Evolutionary conservation across 2,797 vertebrate genomes (phyloP), one percentile per base, ranked within the genome.

Genomic region (Nannoperca australis): DNA sequence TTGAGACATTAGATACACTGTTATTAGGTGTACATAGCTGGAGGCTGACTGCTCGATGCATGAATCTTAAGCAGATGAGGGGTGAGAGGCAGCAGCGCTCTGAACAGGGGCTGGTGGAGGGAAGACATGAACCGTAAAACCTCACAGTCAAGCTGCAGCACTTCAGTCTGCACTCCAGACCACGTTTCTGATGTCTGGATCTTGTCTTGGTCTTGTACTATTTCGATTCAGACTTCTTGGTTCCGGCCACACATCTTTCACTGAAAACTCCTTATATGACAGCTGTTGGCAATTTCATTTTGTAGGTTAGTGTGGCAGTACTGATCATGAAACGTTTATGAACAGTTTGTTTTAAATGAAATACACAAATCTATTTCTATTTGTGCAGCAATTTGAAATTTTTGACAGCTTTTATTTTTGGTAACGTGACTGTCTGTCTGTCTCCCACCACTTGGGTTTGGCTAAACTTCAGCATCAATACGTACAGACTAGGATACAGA

Each of bases 1-100:
- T 56, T 81, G 73, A 89, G 87, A 82, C 82, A 90, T 91, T 90
- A 85, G 85, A 79, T 82, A 70, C 80, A 82, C 82, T 88, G 79
- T 89, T 91, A 81, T 85, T 89, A 70, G 85, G 81, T 81, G 72
- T 70, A 36, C 78, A 72, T 61, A 56, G 81, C 82, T 82, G 56
- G 58, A 75, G 61, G 87, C 61, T 47, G 72, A 62, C 73, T 81
- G 75, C 49, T 85, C 67, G 64, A 62, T 69, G 77, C 81, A 82
- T 77, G 70, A 81, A 90, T 88, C 77, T 75, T 81, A 81, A 89
- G 76, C 63, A 86, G 80, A 83, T 68, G 81, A 88, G 62, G 61
- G 53, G 51, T 38, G 67, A 78, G 74, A 82, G 54, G 70, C 63
- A 70, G 67, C 22, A 22, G 69, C 5, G 8, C 78, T 67, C 61